phyloP scores from a whole-genome alignment of 2,113 vertebrate genomes.

The Zapornia atra region DNA sequence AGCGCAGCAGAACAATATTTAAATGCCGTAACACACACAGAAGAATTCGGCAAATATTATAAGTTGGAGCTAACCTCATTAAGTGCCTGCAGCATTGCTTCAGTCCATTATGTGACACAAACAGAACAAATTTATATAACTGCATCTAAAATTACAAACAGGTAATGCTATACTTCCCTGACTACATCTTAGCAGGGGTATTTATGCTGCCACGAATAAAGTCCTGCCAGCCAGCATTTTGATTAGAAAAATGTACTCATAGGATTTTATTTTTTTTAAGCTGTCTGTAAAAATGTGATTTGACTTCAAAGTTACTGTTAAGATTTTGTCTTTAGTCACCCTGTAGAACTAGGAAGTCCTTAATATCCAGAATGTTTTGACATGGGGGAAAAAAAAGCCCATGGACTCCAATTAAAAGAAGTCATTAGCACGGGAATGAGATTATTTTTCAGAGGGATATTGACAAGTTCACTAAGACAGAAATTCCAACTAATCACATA shows the following conservation, averaged over 20 bases:
- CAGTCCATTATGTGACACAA: constrained; percentile 20
- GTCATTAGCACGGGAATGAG: not conserved
- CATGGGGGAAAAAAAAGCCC: not conserved
- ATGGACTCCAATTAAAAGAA: not conserved
- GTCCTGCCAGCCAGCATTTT: not conserved
- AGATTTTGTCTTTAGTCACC: not conserved
- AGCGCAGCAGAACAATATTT: not conserved
- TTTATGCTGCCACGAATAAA: constrained; percentile 18
- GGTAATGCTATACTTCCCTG: not conserved
- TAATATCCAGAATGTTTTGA: not conserved
- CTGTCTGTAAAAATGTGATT: not conserved
- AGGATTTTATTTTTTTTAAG: not conserved
- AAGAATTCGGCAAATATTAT: not conserved
- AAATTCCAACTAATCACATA: not conserved
- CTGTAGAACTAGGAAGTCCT: not conserved
- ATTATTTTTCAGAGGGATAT: not conserved
- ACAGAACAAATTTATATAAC: constrained; percentile 12
- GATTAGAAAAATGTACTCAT: not conserved
- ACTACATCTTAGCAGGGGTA: not conserved
- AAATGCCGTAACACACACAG: not conserved
- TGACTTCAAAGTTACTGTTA: not conserved
- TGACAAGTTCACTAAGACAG: not conserved
- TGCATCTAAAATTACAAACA: constrained; percentile 22
- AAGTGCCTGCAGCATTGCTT: constrained; percentile 20
- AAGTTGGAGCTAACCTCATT: constrained; percentile 28